Conservation (phyloP, 2,113 vertebrate species). For the Stomatorhinus ivindoensis region DNA sequence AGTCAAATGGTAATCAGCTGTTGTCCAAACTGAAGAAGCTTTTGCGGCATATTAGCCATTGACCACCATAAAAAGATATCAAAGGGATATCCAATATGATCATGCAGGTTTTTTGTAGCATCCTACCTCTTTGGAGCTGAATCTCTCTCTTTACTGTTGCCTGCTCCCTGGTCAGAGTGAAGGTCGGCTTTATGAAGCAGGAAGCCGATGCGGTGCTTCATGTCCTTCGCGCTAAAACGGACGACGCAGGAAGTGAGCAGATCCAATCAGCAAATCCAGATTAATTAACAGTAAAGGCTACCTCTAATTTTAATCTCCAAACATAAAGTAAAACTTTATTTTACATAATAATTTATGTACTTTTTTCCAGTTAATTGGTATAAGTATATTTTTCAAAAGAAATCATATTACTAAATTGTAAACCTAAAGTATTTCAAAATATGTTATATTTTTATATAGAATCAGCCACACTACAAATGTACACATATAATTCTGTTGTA, state of each 20-base stretch:
- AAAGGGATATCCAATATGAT: too few species aligned
- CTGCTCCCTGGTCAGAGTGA: conserved; percentile 56
- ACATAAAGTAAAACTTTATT: background rate
- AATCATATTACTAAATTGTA: background rate
- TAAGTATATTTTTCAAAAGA: background rate
- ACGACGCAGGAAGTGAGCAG: background rate
- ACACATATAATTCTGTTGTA: background rate
- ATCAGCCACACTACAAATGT: background rate
- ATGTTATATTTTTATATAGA: background rate
- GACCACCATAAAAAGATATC: background rate
- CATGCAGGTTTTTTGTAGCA: background rate
- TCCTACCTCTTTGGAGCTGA: conserved; percentile 66
- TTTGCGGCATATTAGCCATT: background rate
- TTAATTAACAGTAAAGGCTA: background rate
- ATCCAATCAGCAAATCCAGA: background rate
- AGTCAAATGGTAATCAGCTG: background rate
- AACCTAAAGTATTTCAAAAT: background rate
- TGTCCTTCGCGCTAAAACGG: conserved; percentile 76
- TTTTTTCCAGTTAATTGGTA: background rate
- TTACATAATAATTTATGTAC: background rate
- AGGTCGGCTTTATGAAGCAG: conserved; percentile 81
- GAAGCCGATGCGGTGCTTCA: conserved; percentile 84
- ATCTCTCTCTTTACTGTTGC: conserved; percentile 64
- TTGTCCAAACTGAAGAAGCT: background rate
- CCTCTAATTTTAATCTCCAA: background rate